These are phyloP conservation scores for Notiomystis cincta DNA, from an alignment of 2,113 vertebrate species.

Conservation along the genomic window DNA sequence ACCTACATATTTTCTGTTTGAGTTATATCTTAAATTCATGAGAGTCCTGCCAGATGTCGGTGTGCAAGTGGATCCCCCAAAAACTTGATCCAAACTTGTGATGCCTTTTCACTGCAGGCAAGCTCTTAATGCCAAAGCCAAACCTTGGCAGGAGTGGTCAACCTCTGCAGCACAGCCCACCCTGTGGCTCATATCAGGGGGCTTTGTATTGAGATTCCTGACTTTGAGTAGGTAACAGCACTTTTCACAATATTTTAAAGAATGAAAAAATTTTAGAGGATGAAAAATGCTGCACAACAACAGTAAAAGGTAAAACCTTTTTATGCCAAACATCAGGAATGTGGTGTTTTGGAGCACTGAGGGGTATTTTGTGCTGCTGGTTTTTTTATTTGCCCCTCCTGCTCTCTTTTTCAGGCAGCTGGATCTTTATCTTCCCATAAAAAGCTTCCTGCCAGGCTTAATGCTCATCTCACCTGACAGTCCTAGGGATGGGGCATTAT, in stretches of 20 bases:
- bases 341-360: not conserved
- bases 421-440: not conserved
- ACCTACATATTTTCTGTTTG: not conserved
- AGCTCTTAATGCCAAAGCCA: not conserved
- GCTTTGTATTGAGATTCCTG: not conserved
- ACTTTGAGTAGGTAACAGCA: not conserved
- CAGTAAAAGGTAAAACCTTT: not conserved
- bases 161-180: not conserved
- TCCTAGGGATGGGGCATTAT: not conserved
- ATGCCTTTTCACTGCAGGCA: not conserved
- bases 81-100: not conserved
- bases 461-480: not conserved
- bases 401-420: not conserved
- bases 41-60: not conserved
- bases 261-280: no score
- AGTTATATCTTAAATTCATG: not conserved
- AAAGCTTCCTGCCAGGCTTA: not conserved
- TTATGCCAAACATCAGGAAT: not conserved
- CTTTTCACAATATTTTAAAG: not conserved
- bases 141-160: not conserved
- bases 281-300: not conserved
- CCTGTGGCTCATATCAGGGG: not conserved
- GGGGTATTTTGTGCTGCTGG: not conserved
- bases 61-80: fast-evolving
- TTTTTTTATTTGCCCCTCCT: not conserved